Conservation (phyloP, 2,888 invertebrate species). For the Macrophya alboannulata region DNA sequence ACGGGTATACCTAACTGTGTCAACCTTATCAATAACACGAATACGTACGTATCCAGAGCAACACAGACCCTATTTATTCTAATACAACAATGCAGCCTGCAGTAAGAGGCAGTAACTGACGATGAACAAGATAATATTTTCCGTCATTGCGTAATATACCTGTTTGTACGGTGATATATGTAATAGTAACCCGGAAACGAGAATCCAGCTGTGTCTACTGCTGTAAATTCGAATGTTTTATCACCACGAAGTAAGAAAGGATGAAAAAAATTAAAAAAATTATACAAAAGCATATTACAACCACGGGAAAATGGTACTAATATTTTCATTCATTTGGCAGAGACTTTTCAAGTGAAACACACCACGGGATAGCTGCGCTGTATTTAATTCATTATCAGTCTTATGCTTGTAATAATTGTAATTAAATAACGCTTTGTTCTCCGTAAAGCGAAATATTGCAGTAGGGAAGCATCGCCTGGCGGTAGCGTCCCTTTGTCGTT, state of each 20-base stretch:
- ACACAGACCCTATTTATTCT: not conserved
- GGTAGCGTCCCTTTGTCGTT: constrained; percentile 34
- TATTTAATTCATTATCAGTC: constrained; percentile 29
- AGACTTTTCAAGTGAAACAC: not conserved
- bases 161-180: constrained; percentile 19
- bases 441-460: constrained; percentile 29
- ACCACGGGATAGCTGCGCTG: not conserved
- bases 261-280: not conserved
- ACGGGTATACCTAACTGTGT: constrained; percentile 1
- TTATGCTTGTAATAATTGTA: constrained; percentile 28
- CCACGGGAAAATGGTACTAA: not conserved
- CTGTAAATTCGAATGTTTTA: not conserved
- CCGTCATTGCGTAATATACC: constrained; percentile 34
- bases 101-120: not conserved
- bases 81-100: not conserved
- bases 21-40: constrained; percentile 26
- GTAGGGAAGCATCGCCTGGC: constrained; percentile 11
- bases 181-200: not conserved
- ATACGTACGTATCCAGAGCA: not conserved
- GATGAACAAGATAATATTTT: constrained; percentile 2
- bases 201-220: not conserved
- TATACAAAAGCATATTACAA: not conserved
- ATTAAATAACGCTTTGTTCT: constrained; percentile 24
- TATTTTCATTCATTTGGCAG: constrained; percentile 16
- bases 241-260: not conserved